A percentile compares a stretch with the other conserved stretches of the same genome.
Evolutionary conservation across 2,888 invertebrate genomes (phyloP).

Genomic region (Biston betularia): DNA sequence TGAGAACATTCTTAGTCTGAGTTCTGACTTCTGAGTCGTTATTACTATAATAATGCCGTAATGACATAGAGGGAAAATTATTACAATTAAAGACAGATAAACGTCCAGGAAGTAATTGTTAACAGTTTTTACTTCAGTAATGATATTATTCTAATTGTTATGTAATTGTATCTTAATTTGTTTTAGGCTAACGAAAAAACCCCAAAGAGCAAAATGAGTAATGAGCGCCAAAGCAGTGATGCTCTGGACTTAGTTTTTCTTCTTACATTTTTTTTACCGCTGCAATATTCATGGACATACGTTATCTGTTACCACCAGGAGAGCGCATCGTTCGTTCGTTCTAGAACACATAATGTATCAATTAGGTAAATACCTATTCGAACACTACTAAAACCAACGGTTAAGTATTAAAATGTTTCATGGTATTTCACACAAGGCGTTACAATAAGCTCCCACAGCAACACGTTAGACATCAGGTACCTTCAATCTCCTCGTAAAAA

Average conservation of each 20-base stretch:
- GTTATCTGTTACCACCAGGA: too few relatives aligned
- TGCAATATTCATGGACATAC: too few relatives aligned
- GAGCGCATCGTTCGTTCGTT: too few relatives aligned
- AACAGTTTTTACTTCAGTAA: slow-evolving; percentile 21
- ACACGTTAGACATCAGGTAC: slow-evolving; percentile 71
- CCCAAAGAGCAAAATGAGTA: too few relatives aligned
- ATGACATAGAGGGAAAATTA: slow-evolving; percentile 2
- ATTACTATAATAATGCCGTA: not conserved
- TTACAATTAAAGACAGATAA: not conserved
- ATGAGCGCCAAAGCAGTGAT: too few relatives aligned
- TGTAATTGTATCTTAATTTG: not conserved
- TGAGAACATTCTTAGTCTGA: slow-evolving; percentile 55
- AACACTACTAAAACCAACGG: too few relatives aligned
- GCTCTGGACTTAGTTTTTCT: too few relatives aligned
- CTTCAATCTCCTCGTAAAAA: slow-evolving; percentile 62
- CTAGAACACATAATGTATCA: slow-evolving; percentile 5
- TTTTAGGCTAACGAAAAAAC: not conserved
- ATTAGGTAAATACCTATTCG: not conserved
- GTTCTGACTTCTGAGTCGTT: too few relatives aligned
- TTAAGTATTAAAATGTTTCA: slow-evolving; percentile 55
- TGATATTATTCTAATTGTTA: slow-evolving; percentile 25
- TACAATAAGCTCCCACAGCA: slow-evolving; percentile 65
- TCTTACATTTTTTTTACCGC: too few relatives aligned
- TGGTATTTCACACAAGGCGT: slow-evolving; percentile 59
- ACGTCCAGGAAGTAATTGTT: slow-evolving; percentile 22